Evolutionary conservation across 2,113 vertebrate species (phyloP), one percentile per base, ranked within the genome.

Genomic region (Centropus bengalensis): DNA sequence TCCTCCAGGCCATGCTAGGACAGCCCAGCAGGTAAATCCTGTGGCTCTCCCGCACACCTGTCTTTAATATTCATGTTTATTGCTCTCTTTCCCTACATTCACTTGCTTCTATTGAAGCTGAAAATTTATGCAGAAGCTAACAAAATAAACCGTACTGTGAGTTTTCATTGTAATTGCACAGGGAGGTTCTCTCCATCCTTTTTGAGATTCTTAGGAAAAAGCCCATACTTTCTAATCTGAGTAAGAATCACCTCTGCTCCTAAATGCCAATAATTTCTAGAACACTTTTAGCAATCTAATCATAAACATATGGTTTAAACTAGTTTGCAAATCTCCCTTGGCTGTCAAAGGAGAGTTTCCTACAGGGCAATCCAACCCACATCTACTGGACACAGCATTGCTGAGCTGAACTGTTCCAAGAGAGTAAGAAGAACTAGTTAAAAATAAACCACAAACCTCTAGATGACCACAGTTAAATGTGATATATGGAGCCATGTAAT

Each of bases 161-260:
- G 2, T 76, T 89, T 82, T 82, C 54, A 44, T 7, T 45, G 19
- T 23, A 69, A 73, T 79, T 82, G 85, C 40, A 44, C 32, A 28
- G 4, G 6, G 16, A 49, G 5, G 6, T 49, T 87, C 23, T 16
- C 19, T 73, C 27, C 30, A 24, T 24, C 19, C 2, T 68, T 78
- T 84, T 23, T 64, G 14, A 47, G 28, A 33, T 58, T 64, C 40
- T 68, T 30, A 17, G 15, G 28, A 9, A 32, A 56, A 79, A 74
- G 4, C 1, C 1, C 7, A 3, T 32, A 20, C 33, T 47, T 71
- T n/a, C 6, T 33, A 85, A 60, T 71, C 59, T 6, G 6, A 11
- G 26, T n/a, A 85, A 60, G 9, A 71, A 68, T 68, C 8, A 15
- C 8, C 8, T 79, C 0, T 0, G 10, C 15, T 86, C 19, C 45